Evolutionary conservation across 2,797 vertebrate genomes (phyloP).

Genomic region (Natrix natrix): DNA sequence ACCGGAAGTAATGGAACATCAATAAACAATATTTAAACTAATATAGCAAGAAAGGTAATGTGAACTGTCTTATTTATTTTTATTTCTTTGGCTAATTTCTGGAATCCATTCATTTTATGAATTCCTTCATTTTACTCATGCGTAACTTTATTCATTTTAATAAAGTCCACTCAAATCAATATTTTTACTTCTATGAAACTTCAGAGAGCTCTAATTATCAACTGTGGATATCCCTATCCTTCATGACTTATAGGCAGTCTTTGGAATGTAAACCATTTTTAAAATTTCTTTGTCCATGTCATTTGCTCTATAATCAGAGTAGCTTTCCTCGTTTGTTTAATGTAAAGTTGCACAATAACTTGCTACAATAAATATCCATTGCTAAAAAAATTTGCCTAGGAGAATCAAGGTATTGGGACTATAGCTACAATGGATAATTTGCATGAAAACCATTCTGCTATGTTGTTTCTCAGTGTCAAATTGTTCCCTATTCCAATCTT

Average conservation of each 20-base stretch:
- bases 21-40: background rate
- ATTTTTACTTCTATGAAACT: background rate
- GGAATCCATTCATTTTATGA: background rate
- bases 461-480: constrained; percentile 32
- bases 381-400: constrained; percentile 54
- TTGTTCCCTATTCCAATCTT: background rate
- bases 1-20: background rate
- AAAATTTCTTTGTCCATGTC: background rate
- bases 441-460: constrained; percentile 49
- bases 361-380: constrained; percentile 47
- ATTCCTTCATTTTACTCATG: background rate
- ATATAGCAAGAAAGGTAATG: background rate
- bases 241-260: background rate
- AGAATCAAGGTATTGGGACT: constrained; percentile 57
- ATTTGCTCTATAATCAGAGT: background rate
- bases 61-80: background rate
- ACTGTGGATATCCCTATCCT: background rate
- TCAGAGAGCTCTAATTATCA: background rate
- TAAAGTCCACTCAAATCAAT: background rate
- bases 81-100: background rate
- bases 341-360: background rate
- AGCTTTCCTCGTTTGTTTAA: background rate
- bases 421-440: constrained; percentile 45
- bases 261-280: background rate
- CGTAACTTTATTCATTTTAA: background rate